Percentiles rank a stretch among this genome's conserved stretches.
Conservation (phyloP, 2,888 invertebrate genomes). For the Protonemura montana region DNA sequence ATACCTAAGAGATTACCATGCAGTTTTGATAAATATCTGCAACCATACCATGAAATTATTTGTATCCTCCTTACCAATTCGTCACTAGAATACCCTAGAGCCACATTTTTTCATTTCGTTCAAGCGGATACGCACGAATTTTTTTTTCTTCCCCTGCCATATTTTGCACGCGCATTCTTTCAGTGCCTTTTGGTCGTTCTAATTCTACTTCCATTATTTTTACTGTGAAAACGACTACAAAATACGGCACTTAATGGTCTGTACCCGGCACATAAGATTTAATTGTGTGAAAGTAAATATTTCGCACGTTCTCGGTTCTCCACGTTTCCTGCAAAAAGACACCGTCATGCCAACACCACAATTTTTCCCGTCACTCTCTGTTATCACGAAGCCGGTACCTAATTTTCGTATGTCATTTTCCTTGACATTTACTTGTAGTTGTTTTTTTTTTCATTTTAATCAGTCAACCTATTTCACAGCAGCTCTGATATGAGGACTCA, state of each 20-base stretch:
- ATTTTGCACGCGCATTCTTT: constrained; percentile 2
- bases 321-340: neutral
- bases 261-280: neutral
- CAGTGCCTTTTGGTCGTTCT: neutral
- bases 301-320: neutral
- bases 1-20: no score
- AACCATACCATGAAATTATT: neutral
- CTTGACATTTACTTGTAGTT: neutral
- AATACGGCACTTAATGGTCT: neutral
- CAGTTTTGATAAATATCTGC: no score
- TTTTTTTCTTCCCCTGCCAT: neutral
- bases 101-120: neutral
- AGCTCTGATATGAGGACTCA: neutral
- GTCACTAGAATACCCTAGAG: neutral
- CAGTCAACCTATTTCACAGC: neutral
- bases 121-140: neutral
- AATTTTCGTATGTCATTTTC: neutral
- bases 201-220: neutral
- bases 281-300: neutral
- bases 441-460: neutral
- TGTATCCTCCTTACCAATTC: neutral
- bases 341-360: neutral
- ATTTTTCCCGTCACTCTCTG: neutral
- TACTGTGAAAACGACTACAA: neutral
- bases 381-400: neutral